Evolutionary conservation across 2,888 invertebrate species (phyloP).

Genomic region (Drosophila nigricruria): DNA sequence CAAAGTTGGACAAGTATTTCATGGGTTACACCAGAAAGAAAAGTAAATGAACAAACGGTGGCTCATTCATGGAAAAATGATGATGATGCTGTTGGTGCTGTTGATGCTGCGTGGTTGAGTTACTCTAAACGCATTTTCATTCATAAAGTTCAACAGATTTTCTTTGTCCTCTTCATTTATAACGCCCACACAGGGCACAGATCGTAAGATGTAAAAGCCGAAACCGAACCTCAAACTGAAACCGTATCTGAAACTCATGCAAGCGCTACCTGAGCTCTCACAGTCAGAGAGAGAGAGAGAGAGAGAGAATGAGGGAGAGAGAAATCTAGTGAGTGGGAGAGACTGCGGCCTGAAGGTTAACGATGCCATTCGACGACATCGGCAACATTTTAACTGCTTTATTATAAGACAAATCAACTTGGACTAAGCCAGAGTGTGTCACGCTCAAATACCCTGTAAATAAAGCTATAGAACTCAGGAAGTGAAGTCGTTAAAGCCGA

Average conservation of each 20-base stretch:
- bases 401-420: slow-evolving; percentile 57
- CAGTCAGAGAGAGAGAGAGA: background rate
- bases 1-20: background rate
- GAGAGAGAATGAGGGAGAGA: background rate
- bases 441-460: slow-evolving; percentile 21
- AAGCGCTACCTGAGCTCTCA: slow-evolving; percentile 42
- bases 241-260: slow-evolving; percentile 4
- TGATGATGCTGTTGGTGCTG: slow-evolving; percentile 9
- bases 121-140: slow-evolving; percentile 69
- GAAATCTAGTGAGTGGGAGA: background rate
- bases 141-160: slow-evolving; percentile 68
- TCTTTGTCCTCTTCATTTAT: slow-evolving; percentile 19
- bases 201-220: slow-evolving; percentile 23
- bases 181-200: slow-evolving; percentile 31
- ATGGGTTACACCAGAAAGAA: background rate
- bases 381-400: slow-evolving; percentile 68
- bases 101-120: slow-evolving; percentile 22
- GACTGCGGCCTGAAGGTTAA: slow-evolving; percentile 42
- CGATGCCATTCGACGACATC: slow-evolving; percentile 52
- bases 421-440: background rate
- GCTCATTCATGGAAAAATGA: slow-evolving; percentile 42
- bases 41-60: slow-evolving; percentile 3
- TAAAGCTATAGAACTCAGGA: rapidly evolving
- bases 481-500: background rate
- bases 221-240: slow-evolving; percentile 32